These are phyloP conservation scores for Gadus chalcogrammus DNA, from an alignment of 2,113 vertebrate species.

Conservation along the genomic window DNA sequence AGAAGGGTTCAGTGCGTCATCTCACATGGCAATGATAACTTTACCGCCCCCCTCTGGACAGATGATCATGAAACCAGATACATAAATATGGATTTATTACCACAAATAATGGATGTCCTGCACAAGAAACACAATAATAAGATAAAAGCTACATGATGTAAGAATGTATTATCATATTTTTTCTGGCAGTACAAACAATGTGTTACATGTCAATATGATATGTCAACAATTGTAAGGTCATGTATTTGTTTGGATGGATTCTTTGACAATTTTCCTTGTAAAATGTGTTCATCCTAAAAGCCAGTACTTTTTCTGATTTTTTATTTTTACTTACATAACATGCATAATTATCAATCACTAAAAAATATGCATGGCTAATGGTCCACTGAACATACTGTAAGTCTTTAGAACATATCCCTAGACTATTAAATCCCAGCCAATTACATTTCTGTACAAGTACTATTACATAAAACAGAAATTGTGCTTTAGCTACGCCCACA, in stretches of 20 bases:
- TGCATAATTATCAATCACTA: not conserved
- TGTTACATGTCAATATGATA: not conserved
- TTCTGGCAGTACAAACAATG: not conserved
- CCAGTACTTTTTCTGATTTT: too few relatives aligned
- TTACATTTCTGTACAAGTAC: not conserved
- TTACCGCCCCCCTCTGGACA: not conserved
- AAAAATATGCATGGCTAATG: conserved; percentile 10
- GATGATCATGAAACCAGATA: conserved; percentile 35
- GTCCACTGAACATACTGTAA: conserved; percentile 12
- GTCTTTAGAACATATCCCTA: conserved; percentile 6
- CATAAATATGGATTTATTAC: conserved; percentile 67
- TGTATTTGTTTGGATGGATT: conserved; percentile 3
- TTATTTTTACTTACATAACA: not conserved
- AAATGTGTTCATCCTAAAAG: not conserved
- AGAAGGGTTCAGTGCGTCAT: conserved; percentile 14
- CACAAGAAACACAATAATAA: conserved; percentile 70
- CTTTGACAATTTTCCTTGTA: not conserved
- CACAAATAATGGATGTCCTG: conserved; percentile 67
- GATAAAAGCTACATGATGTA: conserved; percentile 59
- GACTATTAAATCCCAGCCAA: conserved; percentile 20
- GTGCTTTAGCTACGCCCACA: too few relatives aligned
- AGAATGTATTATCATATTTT: not conserved
- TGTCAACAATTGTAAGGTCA: not conserved
- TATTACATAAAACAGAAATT: conserved; percentile 10
- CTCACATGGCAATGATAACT: not conserved